These are phyloP conservation scores for Drepana falcataria DNA, from an alignment of 2,888 invertebrate species.

Conservation along the genomic window DNA sequence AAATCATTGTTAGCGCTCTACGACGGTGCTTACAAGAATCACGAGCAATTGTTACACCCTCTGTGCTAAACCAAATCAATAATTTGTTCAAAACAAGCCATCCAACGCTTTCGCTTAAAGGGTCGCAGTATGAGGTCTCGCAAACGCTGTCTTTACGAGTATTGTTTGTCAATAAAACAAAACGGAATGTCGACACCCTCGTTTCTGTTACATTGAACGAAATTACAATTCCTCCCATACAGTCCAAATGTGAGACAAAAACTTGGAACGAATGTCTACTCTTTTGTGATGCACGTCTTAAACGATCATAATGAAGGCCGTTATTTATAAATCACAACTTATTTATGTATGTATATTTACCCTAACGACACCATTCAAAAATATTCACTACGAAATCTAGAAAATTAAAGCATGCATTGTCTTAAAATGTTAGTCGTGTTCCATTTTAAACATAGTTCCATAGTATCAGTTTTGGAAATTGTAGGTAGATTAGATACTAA, in stretches of 20 bases:
- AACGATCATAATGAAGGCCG: conserved; percentile 56
- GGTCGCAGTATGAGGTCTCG: conserved; percentile 68
- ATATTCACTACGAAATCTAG: conserved; percentile 13
- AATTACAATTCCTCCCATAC: conserved; percentile 56
- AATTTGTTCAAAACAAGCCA: conserved; percentile 73
- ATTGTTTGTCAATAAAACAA: conserved; percentile 71
- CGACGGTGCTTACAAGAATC: conserved; percentile 64
- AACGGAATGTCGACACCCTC: conserved; percentile 74
- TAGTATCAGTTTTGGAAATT: neutral
- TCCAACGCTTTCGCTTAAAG: conserved; percentile 48
- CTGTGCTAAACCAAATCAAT: conserved; percentile 76
- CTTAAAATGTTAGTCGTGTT: neutral
- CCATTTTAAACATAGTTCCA: neutral
- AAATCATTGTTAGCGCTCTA: conserved; percentile 60
- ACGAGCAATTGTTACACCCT: conserved; percentile 61
- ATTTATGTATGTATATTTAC: conserved; percentile 12
- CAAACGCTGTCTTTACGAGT: conserved; percentile 38
- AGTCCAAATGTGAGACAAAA: conserved; percentile 57
- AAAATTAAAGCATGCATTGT: conserved; percentile 12
- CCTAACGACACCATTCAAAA: conserved; percentile 2
- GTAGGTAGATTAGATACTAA: neutral
- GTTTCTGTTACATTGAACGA: conserved; percentile 60
- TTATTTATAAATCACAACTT: conserved; percentile 60
- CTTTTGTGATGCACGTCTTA: conserved; percentile 47
- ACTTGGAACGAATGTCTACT: conserved; percentile 54